phyloP scores from a whole-genome alignment of 37 sponge, comb jelly and placozoan species.

The Oopsacas minuta region DNA sequence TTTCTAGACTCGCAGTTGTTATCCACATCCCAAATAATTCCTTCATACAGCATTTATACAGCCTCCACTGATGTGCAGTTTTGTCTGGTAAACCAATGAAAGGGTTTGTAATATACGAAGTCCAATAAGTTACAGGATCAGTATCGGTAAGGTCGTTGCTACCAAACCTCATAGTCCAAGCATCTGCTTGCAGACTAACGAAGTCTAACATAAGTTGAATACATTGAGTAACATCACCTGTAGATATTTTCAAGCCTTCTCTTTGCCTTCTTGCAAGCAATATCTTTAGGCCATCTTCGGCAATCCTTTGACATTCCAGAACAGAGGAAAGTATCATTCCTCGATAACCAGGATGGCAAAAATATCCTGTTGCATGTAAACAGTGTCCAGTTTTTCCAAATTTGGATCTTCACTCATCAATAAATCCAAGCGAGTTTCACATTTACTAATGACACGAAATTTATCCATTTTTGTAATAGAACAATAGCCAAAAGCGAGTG shows the following conservation, averaged over 20 bases:
- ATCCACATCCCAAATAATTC: slow-evolving; percentile 19
- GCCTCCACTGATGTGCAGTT: neutral
- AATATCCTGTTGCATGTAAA: no score
- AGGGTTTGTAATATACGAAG: slow-evolving; percentile 18
- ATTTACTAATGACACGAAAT: no score
- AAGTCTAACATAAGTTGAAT: neutral
- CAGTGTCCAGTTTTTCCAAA: no score
- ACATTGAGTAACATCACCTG: neutral
- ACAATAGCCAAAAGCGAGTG: neutral
- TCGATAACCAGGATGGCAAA: neutral
- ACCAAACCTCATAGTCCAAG: slow-evolving; percentile 9
- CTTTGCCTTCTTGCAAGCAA: neutral
- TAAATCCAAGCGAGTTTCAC: no score
- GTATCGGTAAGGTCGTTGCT: slow-evolving; percentile 13
- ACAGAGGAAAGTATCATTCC: neutral
- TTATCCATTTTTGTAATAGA: no score
- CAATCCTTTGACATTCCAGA: neutral
- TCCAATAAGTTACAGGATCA: neutral
- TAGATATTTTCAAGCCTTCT: neutral
- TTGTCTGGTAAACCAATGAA: neutral
- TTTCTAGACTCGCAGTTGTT: slow-evolving; percentile 8
- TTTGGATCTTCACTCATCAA: no score
- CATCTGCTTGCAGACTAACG: neutral
- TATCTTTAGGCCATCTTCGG: neutral
- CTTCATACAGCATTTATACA: slow-evolving; percentile 15